Base-by-base conservation (phyloP, 2,113 vertebrate genomes). In the Excalfactoria chinensis region DNA sequence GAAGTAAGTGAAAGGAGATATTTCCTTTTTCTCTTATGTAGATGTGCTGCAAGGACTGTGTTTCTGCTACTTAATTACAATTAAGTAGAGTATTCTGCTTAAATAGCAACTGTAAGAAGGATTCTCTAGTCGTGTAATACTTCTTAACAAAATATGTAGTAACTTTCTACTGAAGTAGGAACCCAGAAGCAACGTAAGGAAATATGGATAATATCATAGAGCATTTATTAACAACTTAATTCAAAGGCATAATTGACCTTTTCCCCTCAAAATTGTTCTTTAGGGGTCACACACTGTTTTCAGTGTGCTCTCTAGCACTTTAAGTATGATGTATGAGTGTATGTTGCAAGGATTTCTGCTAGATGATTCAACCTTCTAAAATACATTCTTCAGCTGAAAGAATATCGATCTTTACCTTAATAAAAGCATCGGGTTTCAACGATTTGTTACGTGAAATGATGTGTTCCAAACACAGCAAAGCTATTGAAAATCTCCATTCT, bases 31-130 rank as follows among this genome's bases (percentile, higher is more conserved):
- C 23, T 22, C 20, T 6, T 67, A 11, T 41, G 37, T 76, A 60
- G 34, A 22, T 78, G 22, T 63, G 34, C 64, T 91, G 87, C 79
- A 62, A 93, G 64, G 23, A 69, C 35, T 86, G 15, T 73, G 77
- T 83, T 89, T 89, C 62, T 64, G 56, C 26, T 71, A 59, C n/a
- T 89, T 91, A 80, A 68, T 91, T 87, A 44, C n/a, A 79, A 76
- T 90, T 71, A 62, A 89, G 30, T 81, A n/a, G 76, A 85, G 86
- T 88, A 46, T 53, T 85, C 78, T 64, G 59, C 19, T 55, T 74
- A 78, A 93, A 88, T 77, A 17, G 46, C 53, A 73, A 48, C 32
- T 71, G 32, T 75, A 82, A 83, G 74, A 94, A 89, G 64, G 4
- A 41, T 74, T 93, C 46, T 92, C 35, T 44, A 89, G 86, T 88